Percentiles rank a stretch among this genome's conserved stretches.
phyloP scores from a whole-genome alignment of 1,140 invertebrate genomes.

The Paralvinella palmiformis region DNA sequence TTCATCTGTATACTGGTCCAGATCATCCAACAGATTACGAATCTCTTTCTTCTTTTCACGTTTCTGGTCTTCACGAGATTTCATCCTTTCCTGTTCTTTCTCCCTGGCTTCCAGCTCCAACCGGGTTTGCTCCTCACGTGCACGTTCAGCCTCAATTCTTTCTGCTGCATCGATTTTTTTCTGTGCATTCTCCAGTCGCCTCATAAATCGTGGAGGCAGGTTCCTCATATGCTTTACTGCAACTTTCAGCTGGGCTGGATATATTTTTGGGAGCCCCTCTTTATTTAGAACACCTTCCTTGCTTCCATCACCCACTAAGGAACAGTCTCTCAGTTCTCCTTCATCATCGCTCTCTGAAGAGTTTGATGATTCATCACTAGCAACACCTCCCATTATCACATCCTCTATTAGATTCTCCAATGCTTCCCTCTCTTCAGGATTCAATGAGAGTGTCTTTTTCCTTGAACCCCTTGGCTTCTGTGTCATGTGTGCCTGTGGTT shows the following conservation, averaged over 20 bases:
- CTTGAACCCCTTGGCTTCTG: conserved; percentile 6
- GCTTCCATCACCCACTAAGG: not conserved
- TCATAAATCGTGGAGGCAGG: conserved; percentile 20
- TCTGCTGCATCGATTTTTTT: conserved; percentile 4
- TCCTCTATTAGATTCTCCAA: conserved; percentile 21
- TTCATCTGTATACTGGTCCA: conserved; percentile 20
- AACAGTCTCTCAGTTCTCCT: not conserved
- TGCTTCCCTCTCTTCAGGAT: conserved; percentile 20
- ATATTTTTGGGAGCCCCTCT: conserved; percentile 12
- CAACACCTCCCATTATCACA: conserved; percentile 21
- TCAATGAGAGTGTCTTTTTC: conserved; percentile 18
- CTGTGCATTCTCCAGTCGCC: conserved; percentile 13
- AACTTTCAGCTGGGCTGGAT: conserved; percentile 21
- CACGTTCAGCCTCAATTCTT: not conserved
- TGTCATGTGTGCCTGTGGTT: no score
- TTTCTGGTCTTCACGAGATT: conserved; percentile 4
- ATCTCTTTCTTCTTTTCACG: conserved; percentile 20
- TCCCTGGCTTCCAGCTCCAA: not conserved
- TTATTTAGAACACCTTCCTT: conserved; percentile 7
- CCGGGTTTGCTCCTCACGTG: not conserved
- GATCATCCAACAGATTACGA: conserved; percentile 16
- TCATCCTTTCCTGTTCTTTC: conserved; percentile 10
- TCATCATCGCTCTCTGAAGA: conserved; percentile 16
- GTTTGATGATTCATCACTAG: conserved; percentile 6
- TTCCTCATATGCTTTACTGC: conserved; percentile 22